These are phyloP conservation scores for Julus scanicus DNA, from an alignment of 2,888 invertebrate species.

Conservation along the genomic window DNA sequence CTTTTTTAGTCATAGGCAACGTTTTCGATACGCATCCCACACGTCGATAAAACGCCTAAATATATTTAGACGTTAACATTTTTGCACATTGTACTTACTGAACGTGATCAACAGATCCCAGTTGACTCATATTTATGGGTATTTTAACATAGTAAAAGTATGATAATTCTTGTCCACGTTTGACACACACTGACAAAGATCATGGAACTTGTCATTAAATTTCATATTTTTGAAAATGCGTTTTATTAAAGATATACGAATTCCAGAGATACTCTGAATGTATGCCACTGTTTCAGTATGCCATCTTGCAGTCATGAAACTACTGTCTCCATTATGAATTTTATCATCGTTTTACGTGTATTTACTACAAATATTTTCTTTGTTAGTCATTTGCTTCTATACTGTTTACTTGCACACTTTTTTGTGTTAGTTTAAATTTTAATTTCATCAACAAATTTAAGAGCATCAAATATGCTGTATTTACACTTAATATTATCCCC, in stretches of 20 bases:
- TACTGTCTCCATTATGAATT: not conserved
- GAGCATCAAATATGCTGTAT: too few relatives aligned
- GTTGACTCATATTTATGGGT: not conserved
- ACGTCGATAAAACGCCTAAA: not conserved
- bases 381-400: not conserved
- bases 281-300: not conserved
- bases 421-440: too few relatives aligned
- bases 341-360: not conserved
- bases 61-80: not conserved
- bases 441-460: too few relatives aligned
- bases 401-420: too few relatives aligned
- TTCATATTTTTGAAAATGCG: not conserved
- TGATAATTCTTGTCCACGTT: not conserved
- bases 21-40: not conserved
- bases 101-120: not conserved
- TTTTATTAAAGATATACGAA: slow-evolving; percentile 20
- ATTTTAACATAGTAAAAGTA: not conserved
- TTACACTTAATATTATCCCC: too few relatives aligned
- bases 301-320: not conserved
- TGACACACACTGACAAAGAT: not conserved
- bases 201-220: not conserved
- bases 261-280: not conserved
- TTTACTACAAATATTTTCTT: not conserved
- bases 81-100: not conserved
- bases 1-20: not conserved